Conservation (phyloP, 2,888 invertebrate species). For the Ormyrus labotus region DNA sequence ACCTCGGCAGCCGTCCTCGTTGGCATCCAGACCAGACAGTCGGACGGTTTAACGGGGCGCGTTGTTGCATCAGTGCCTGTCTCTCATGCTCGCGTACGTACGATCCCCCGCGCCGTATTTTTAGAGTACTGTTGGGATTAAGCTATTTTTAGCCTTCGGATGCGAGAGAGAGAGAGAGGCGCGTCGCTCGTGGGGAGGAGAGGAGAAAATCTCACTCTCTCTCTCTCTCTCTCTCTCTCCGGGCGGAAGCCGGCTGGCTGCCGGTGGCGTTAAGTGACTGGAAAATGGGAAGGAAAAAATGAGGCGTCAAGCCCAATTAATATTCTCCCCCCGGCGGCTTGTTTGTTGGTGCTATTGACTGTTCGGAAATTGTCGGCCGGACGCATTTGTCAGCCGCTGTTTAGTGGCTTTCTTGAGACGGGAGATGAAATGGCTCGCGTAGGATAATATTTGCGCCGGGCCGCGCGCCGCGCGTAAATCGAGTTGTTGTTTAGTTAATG, state of each 20-base stretch:
- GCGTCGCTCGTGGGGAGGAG: neutral
- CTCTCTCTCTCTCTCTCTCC: too few relatives aligned
- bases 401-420: too few relatives aligned
- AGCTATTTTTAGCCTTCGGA: conserved; percentile 46
- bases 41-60: conserved; percentile 10
- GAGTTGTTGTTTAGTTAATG: too few relatives aligned
- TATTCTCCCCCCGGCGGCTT: neutral
- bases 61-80: conserved; percentile 41
- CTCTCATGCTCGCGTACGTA: neutral
- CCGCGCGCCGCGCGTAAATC: too few relatives aligned
- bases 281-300: conserved; percentile 35
- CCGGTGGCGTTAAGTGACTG: conserved; percentile 29
- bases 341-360: conserved; percentile 6
- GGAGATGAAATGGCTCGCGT: neutral
- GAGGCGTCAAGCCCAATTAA: conserved; percentile 41
- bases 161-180: neutral
- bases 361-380: conserved; percentile 10
- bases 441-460: conserved; percentile 13
- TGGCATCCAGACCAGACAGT: too few relatives aligned
- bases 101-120: conserved; percentile 31
- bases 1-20: too few relatives aligned
- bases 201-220: neutral
- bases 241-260: conserved; percentile 21
- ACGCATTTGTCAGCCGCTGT: too few relatives aligned
- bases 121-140: conserved; percentile 40